These are phyloP conservation scores for Erythrocercus mccallii DNA, from an alignment of 2,113 vertebrate species.

Conservation along the genomic window DNA sequence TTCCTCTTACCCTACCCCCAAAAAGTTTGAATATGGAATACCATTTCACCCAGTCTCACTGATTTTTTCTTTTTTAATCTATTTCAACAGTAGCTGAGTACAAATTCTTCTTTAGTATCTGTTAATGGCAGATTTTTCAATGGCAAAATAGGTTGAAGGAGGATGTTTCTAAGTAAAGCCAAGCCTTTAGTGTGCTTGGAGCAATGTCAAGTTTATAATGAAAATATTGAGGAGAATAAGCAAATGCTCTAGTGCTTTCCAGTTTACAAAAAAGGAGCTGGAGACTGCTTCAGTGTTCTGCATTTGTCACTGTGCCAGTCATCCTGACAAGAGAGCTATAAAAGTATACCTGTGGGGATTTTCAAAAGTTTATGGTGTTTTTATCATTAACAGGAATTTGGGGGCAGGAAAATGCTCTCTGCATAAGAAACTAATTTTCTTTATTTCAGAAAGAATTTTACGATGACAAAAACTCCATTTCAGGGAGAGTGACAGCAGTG, in stretches of 20 bases:
- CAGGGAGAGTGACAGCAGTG: background rate
- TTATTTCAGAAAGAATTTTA: background rate
- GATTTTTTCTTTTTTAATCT: background rate
- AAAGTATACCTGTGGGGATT: background rate
- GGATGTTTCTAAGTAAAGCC: background rate
- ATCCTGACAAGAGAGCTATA: background rate
- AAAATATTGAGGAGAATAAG: background rate
- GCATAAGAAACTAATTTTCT: background rate
- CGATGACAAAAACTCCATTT: background rate
- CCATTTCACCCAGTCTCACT: background rate
- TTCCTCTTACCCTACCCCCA: background rate
- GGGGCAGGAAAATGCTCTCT: background rate
- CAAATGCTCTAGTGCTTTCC: background rate
- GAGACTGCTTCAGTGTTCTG: background rate
- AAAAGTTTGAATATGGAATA: slow-evolving; percentile 39
- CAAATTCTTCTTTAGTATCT: background rate
- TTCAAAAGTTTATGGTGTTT: background rate
- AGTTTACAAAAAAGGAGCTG: background rate
- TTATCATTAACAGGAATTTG: background rate
- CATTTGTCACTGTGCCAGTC: background rate
- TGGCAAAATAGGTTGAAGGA: background rate
- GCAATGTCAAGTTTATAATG: background rate
- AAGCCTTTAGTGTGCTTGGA: background rate
- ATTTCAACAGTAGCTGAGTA: background rate
- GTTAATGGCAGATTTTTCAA: background rate